Base-by-base conservation (phyloP, 1,140 invertebrate genomes). In the Trichonephila clavata region DNA sequence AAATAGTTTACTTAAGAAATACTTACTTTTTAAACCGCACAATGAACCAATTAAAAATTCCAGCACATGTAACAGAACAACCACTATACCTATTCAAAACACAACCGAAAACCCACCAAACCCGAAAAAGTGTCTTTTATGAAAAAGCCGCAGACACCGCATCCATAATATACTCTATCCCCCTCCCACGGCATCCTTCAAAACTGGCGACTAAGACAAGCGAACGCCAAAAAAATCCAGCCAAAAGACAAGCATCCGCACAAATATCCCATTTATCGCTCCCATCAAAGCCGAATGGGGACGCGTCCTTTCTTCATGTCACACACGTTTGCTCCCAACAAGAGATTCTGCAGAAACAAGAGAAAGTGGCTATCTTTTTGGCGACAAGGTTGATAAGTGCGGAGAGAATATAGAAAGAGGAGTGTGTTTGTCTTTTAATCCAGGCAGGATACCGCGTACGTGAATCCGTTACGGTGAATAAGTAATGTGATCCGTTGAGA, bases 401-500 rank as follows among this genome's bases (percentile, higher is more conserved):
- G 20, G 27, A 32, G 16, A 32, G 32, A 77, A 77, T 18, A 77
- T 18, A 77, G 18, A 77, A 77, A 77, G 32, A 77, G 24, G 16
- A 8, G 2, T 20, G 71, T 77, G n/a, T n/a, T n/a, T 39, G 27
- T 14, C 60, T 86, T 60, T 39, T 86, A 86, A 65, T 87, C 86
- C 18, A 32, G 27, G 14, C 86, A 87, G 86, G 86, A 87, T 63
- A 57, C 86, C 18, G 0, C 20, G 61, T 20, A 87, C 86, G 86
- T 87, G 86, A 63, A 63, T 43, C 86, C 86, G 86, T 63, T 87
- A 65, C 86, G 86, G 60, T 87, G 86, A 65, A 87, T 87, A 65
- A 87, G 60, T 87, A 63, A 87, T 87, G 27, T 63, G 86, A 87
- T 87, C 61, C 59, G 24, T 14, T 84, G 83, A 50, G 83, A 84